Conservation (phyloP, 1,140 invertebrate genomes). For the Marisa cornuarietis region DNA sequence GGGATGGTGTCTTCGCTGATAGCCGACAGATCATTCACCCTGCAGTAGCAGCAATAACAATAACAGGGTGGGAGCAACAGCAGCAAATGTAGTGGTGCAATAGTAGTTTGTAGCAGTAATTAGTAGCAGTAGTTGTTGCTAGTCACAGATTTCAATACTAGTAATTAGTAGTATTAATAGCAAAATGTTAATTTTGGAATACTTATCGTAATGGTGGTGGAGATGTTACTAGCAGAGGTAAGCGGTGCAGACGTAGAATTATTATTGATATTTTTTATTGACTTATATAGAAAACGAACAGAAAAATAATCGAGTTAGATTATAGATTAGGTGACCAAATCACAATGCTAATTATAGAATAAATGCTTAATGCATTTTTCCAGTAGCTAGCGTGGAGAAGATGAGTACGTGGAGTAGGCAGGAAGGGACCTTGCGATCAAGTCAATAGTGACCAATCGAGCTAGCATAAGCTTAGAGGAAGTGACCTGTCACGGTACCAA, state of each 20-base stretch:
- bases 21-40: slow-evolving; percentile 22
- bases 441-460: too few species aligned
- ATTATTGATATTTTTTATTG: too few species aligned
- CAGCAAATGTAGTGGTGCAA: not conserved
- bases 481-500: too few species aligned
- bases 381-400: not conserved
- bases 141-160: not conserved
- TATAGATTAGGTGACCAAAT: too few species aligned
- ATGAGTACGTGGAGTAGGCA: too few species aligned
- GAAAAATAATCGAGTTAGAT: not conserved
- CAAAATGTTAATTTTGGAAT: not conserved
- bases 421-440: too few species aligned
- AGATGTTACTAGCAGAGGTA: too few species aligned
- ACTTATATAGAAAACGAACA: too few species aligned
- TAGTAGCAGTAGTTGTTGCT: not conserved
- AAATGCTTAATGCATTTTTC: not conserved
- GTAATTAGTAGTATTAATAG: not conserved
- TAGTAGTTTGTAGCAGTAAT: not conserved
- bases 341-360: not conserved
- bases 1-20: slow-evolving; percentile 26
- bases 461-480: not conserved
- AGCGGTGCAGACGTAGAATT: too few species aligned
- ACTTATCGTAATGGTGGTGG: too few species aligned
- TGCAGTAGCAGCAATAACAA: slow-evolving; percentile 8
- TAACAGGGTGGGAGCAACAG: not conserved